Evolutionary conservation across 2,888 invertebrate genomes (phyloP).

Genomic region (Leucozona laternaria): DNA sequence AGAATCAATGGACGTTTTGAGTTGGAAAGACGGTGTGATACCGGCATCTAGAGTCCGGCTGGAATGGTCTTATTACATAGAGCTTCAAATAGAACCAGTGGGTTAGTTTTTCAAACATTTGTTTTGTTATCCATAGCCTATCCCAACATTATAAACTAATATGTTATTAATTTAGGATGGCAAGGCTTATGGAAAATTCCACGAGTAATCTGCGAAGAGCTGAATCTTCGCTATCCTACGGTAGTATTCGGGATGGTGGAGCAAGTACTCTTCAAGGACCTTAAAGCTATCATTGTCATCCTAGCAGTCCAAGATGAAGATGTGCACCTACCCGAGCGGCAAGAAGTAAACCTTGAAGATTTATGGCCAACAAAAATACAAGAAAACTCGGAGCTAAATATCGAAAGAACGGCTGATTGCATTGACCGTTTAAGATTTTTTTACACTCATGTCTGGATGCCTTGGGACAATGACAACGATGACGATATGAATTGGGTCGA

Average conservation of each 20-base stretch:
- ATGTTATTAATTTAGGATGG: constrained; percentile 84
- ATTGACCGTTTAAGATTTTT: constrained; percentile 87
- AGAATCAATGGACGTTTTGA: constrained; percentile 85
- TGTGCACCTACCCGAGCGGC: constrained; percentile 85
- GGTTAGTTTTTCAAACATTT: constrained; percentile 77
- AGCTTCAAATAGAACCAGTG: constrained; percentile 85
- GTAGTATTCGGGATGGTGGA: constrained; percentile 86
- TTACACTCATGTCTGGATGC: constrained; percentile 86
- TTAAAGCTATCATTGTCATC: constrained; percentile 85
- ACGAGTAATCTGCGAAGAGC: constrained; percentile 85
- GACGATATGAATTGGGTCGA: constrained; percentile 85
- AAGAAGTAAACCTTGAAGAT: constrained; percentile 85
- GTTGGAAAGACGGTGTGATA: constrained; percentile 82
- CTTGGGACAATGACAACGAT: constrained; percentile 87
- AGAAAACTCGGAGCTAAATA: constrained; percentile 84
- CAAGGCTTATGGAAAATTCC: constrained; percentile 88
- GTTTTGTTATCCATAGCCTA: no score
- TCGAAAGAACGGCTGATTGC: constrained; percentile 85
- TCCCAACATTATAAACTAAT: no score
- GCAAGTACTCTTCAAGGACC: constrained; percentile 84
- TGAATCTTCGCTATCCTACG: constrained; percentile 86
- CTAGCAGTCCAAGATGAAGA: constrained; percentile 86
- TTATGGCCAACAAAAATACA: constrained; percentile 86
- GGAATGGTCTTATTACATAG: constrained; percentile 86
- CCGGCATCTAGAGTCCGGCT: constrained; percentile 84